Percentiles rank a stretch among this genome's conserved stretches.
phyloP scores from a whole-genome alignment of 2,888 invertebrate species.

The Hirtodrosophila duncani region DNA sequence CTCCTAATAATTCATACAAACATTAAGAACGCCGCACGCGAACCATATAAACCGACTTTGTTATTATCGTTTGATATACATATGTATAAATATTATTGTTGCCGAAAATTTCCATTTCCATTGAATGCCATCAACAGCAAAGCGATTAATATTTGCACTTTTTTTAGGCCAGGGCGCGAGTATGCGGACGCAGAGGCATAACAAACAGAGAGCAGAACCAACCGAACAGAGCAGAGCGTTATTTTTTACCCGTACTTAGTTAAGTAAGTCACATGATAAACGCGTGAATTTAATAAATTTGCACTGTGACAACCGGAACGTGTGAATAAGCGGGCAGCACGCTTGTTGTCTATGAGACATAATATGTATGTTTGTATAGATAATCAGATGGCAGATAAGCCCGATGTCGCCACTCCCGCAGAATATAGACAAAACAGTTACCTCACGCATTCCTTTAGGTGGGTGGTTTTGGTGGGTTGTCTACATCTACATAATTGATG shows the following conservation, averaged over 20 bases:
- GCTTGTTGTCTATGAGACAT: too few relatives aligned
- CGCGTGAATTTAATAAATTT: slow-evolving; percentile 52
- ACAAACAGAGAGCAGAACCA: slow-evolving; percentile 2
- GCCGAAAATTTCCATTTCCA: slow-evolving; percentile 27
- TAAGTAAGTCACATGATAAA: slow-evolving; percentile 58
- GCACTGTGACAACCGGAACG: slow-evolving; percentile 52
- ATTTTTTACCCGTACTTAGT: not conserved
- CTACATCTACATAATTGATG: slow-evolving; percentile 32
- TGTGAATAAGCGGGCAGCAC: slow-evolving; percentile 55
- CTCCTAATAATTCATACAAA: slow-evolving; percentile 1
- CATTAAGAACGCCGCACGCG: slow-evolving; percentile 24
- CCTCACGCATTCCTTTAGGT: not conserved
- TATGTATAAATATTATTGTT: slow-evolving; percentile 8
- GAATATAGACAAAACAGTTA: slow-evolving; percentile 12
- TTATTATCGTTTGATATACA: slow-evolving; percentile 14
- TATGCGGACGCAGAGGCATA: not conserved
- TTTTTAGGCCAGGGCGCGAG: slow-evolving; percentile 18
- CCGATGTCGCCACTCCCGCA: too few relatives aligned
- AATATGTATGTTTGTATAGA: slow-evolving; percentile 35
- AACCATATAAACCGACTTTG: slow-evolving; percentile 10
- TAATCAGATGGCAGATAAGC: slow-evolving; percentile 61
- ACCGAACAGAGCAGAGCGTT: slow-evolving; percentile 4
- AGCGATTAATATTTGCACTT: slow-evolving; percentile 50
- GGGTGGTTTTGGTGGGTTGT: not conserved
- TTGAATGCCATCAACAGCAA: slow-evolving; percentile 25